Evolutionary conservation across 2,113 vertebrate genomes (phyloP).

Genomic region (Syngnathus scovelli): DNA sequence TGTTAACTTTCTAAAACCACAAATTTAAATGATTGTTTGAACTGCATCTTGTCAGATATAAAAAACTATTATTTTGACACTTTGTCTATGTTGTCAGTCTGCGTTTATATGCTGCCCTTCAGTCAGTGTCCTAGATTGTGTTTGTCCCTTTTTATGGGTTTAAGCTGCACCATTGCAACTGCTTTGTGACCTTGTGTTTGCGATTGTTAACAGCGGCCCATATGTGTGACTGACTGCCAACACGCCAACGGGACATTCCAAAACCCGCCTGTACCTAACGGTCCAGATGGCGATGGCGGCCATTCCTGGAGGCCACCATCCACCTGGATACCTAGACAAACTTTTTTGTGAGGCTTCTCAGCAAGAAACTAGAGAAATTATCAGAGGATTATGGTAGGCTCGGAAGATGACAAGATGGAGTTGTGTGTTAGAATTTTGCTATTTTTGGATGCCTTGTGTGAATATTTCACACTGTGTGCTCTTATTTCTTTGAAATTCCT

Average conservation of each 20-base stretch:
- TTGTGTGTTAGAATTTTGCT: neutral
- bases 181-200: neutral
- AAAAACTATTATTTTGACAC: no score
- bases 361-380: neutral
- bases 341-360: neutral
- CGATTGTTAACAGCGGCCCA: neutral
- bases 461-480: neutral
- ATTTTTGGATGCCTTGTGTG: neutral
- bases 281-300: neutral
- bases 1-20: no score
- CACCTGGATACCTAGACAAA: neutral
- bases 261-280: neutral
- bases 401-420: neutral
- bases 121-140: no score
- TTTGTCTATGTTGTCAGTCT: no score
- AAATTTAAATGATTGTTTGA: no score
- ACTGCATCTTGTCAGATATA: no score
- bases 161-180: neutral
- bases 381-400: neutral
- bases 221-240: neutral
- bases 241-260: neutral
- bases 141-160: neutral
- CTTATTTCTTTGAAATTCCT: slow-evolving; percentile 20
- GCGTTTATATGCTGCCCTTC: no score
- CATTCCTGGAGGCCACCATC: neutral